These are phyloP conservation scores for Intellagama lesueurii DNA, from an alignment of 2,797 vertebrate species.

Conservation along the genomic window DNA sequence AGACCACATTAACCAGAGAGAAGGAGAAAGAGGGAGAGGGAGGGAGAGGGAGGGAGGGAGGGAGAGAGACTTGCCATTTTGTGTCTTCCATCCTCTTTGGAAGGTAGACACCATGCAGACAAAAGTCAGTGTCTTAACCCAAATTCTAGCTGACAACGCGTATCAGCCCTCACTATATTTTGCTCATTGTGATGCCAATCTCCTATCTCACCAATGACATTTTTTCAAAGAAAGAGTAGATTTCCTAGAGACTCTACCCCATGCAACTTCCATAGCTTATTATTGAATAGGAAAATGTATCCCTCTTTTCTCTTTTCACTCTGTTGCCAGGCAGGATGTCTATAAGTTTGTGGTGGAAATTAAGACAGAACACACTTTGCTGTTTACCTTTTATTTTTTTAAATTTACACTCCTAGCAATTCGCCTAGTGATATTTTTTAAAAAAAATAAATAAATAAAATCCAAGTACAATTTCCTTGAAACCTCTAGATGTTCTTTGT, in stretches of 20 bases:
- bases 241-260: conserved; percentile 99
- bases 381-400: conserved; percentile 61
- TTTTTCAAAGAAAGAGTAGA: conserved; percentile 99
- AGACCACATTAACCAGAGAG: conserved; percentile 85
- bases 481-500: conserved; percentile 32
- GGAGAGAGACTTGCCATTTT: conserved; percentile 84
- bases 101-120: conserved; percentile 92
- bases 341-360: conserved; percentile 84
- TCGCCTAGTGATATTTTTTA: conserved; percentile 35
- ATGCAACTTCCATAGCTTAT: conserved; percentile 97
- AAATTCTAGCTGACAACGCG: conserved; percentile 99
- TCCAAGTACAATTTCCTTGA: conserved; percentile 26
- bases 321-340: conserved; percentile 81
- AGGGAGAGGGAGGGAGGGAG: conserved; percentile 56
- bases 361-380: conserved; percentile 87
- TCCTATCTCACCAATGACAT: conserved; percentile 98
- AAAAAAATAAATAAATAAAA: not conserved
- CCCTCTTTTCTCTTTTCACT: conserved; percentile 87
- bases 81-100: conserved; percentile 93
- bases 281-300: conserved; percentile 87
- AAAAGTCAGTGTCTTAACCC: conserved; percentile 99
- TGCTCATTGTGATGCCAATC: conserved; percentile 99
- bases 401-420: conserved; percentile 70
- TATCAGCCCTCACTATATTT: conserved; percentile 98
- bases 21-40: not conserved